Conservation (phyloP, 2,113 vertebrate species). For the Myotis brandtii region DNA sequence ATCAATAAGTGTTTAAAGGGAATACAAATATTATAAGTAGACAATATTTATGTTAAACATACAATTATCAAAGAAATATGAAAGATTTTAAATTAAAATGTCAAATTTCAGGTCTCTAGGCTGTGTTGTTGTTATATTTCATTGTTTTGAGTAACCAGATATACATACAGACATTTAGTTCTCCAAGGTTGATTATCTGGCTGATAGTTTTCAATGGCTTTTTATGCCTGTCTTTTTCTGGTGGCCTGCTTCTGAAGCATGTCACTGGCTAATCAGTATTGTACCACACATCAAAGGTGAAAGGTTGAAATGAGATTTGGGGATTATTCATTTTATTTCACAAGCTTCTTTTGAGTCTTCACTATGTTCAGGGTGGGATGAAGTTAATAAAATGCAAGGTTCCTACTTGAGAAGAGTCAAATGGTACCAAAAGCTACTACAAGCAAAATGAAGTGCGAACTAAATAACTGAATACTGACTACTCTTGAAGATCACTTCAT, state of each 20-base stretch:
- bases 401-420: background rate
- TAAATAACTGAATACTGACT: background rate
- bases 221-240: background rate
- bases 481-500: background rate
- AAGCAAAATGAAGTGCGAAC: background rate
- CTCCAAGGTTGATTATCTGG: background rate
- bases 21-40: background rate
- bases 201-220: background rate
- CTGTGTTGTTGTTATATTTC: background rate
- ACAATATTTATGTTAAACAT: constrained; percentile 34
- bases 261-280: background rate
- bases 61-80: background rate
- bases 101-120: background rate
- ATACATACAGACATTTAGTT: background rate
- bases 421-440: background rate
- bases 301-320: background rate
- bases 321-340: background rate
- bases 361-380: background rate
- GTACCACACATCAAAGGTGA: background rate
- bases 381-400: background rate
- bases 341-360: constrained; percentile 3
- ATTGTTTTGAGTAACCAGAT: background rate
- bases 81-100: constrained; percentile 47
- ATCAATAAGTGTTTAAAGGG: constrained; percentile 14
- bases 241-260: background rate